Percentiles rank a stretch among this genome's conserved stretches.
Evolutionary conservation across 1,140 invertebrate species (phyloP).

Genomic region (Danaus melanippus): DNA sequence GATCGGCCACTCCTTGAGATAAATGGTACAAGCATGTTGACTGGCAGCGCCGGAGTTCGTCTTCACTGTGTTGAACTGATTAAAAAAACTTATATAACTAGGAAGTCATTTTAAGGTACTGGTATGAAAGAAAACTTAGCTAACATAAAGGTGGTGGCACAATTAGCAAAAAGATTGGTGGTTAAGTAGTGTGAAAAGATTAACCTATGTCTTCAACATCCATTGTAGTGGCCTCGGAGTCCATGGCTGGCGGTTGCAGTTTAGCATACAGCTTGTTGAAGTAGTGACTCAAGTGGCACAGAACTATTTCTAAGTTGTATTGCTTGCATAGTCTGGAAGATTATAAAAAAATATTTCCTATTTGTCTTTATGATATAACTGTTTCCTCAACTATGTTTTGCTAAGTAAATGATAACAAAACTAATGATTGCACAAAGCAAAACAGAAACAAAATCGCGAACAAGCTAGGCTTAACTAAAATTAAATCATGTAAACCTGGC

Average conservation of each 20-base stretch:
- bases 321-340: constrained; percentile 45
- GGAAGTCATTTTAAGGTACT: no score
- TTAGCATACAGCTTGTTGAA: constrained; percentile 51
- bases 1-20: constrained; percentile 37
- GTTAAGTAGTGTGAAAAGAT: no score
- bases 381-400: no score
- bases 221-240: constrained; percentile 56
- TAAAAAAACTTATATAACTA: neutral
- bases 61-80: constrained; percentile 38
- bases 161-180: no score
- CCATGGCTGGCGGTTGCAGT: constrained; percentile 43
- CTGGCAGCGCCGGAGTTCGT: constrained; percentile 41
- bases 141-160: no score
- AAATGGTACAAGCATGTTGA: constrained; percentile 55
- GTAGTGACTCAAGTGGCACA: constrained; percentile 49
- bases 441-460: no score
- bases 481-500: no score
- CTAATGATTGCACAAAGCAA: no score
- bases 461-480: no score
- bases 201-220: constrained; percentile 55
- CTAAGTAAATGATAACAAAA: no score
- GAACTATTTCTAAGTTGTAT: constrained; percentile 46
- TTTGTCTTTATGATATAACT: no score
- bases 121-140: no score
- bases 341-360: constrained; percentile 7